A percentile compares a stretch with the other conserved stretches of the same genome.
Conservation (phyloP, 1,140 invertebrate genomes). For the Drosophila neocordata region DNA sequence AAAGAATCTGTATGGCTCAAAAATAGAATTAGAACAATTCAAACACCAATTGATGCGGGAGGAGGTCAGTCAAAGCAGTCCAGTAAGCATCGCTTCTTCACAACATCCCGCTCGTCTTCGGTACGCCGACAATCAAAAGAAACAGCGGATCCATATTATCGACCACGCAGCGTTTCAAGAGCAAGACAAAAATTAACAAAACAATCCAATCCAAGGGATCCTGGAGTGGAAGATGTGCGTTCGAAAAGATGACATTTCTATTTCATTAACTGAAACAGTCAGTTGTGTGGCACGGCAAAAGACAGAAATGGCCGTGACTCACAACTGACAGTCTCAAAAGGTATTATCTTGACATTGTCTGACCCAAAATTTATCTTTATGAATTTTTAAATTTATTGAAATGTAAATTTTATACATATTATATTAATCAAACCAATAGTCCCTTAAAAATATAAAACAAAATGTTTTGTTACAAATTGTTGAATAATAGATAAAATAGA, state of each 20-base stretch:
- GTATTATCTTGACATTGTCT: neutral
- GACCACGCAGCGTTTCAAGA: neutral
- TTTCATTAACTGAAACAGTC: neutral
- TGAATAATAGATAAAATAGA: too few relatives aligned
- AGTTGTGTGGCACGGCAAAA: slow-evolving; percentile 18
- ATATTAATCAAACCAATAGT: neutral
- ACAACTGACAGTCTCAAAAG: slow-evolving; percentile 16
- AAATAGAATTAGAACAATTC: neutral
- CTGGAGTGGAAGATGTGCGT: slow-evolving; percentile 1
- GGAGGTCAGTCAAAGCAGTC: neutral
- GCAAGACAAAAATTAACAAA: neutral
- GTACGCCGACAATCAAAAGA: neutral
- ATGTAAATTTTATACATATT: slow-evolving; percentile 4
- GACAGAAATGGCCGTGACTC: neutral
- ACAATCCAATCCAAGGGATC: neutral
- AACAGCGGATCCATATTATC: neutral
- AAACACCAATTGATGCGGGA: neutral
- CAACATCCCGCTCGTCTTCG: neutral
- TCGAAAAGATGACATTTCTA: neutral
- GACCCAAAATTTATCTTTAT: neutral
- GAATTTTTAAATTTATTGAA: neutral
- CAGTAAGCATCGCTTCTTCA: neutral
- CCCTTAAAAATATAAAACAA: neutral
- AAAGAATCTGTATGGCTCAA: neutral
- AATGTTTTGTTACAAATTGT: too few relatives aligned